Conservation (phyloP, 2,797 vertebrate genomes). For the Clarias platycephalus region DNA sequence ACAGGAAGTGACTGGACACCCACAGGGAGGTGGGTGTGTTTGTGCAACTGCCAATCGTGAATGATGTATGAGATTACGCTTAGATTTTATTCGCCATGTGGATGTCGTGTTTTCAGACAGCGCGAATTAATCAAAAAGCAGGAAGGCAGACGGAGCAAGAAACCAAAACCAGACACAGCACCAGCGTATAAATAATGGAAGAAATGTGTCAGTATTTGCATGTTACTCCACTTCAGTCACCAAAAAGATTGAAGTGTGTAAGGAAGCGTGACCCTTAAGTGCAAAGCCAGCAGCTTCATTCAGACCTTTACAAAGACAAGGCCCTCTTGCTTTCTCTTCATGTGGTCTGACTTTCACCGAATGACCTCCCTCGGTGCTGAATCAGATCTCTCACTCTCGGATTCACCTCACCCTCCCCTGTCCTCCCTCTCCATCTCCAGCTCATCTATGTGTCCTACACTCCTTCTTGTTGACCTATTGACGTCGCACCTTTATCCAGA, state of each 20-base stretch:
- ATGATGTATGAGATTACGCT: constrained; percentile 29
- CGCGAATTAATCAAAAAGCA: not conserved
- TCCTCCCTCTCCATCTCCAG: constrained; percentile 36
- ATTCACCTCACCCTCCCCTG: constrained; percentile 15
- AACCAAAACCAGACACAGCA: not conserved
- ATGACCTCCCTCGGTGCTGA: constrained; percentile 53
- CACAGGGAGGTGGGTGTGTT: constrained; percentile 38
- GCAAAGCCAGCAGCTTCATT: constrained; percentile 42
- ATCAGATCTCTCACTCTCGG: constrained; percentile 46
- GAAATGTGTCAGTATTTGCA: not conserved
- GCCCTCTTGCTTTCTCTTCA: constrained; percentile 20
- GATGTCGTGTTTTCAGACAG: not conserved
- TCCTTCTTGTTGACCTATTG: constrained; percentile 50
- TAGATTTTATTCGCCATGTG: constrained; percentile 5
- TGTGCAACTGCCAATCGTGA: constrained; percentile 31
- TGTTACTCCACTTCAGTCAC: not conserved
- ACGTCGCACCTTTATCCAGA: constrained; percentile 41
- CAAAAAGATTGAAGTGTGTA: constrained; percentile 8
- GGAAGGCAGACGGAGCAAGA: too few species aligned
- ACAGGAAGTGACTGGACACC: constrained; percentile 56
- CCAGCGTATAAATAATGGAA: not conserved
- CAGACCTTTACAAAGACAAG: constrained; percentile 40
- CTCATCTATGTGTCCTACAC: constrained; percentile 28
- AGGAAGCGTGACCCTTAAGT: constrained; percentile 24
- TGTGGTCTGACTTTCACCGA: constrained; percentile 36